A percentile compares a stretch with the other conserved stretches of the same genome.
Evolutionary conservation across 1,140 invertebrate species (phyloP).

Genomic region (Calosoma granatense): DNA sequence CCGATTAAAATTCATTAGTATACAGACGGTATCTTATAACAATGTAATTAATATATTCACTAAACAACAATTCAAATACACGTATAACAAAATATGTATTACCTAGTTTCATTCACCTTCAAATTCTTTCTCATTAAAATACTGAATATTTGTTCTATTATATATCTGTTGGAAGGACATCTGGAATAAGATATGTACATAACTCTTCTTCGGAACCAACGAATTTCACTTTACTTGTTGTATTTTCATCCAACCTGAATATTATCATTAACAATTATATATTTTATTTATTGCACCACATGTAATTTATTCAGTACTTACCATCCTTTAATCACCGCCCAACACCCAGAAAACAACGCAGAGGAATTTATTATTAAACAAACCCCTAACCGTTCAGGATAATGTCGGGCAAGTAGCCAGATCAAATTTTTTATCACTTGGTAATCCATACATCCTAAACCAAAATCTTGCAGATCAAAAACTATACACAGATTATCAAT

Average conservation of each 20-base stretch:
- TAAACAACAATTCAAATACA: too few relatives aligned
- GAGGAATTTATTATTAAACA: slow-evolving; percentile 63
- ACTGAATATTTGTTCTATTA: too few relatives aligned
- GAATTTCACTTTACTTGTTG: slow-evolving; percentile 61
- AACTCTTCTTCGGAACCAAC: slow-evolving; percentile 55
- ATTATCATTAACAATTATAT: slow-evolving; percentile 3
- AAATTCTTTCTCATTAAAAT: too few relatives aligned
- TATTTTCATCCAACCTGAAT: slow-evolving; percentile 61
- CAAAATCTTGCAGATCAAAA: slow-evolving; percentile 63
- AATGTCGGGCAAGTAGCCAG: slow-evolving; percentile 61
- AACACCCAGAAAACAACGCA: slow-evolving; percentile 58
- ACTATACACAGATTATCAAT: slow-evolving; percentile 68
- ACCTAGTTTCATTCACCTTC: too few relatives aligned
- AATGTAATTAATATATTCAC: too few relatives aligned
- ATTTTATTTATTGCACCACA: neutral
- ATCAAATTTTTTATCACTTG: slow-evolving; percentile 66
- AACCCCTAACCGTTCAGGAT: slow-evolving; percentile 63
- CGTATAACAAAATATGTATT: too few relatives aligned
- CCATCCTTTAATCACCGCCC: slow-evolving; percentile 62
- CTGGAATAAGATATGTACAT: slow-evolving; percentile 62
- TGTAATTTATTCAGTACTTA: slow-evolving; percentile 28
- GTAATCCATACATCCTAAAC: slow-evolving; percentile 63
- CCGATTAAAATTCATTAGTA: too few relatives aligned
- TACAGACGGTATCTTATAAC: too few relatives aligned
- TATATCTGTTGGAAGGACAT: slow-evolving; percentile 59